Percentiles rank a stretch among this genome's conserved stretches.
Conservation (phyloP, 2,888 invertebrate species). For the Sussaba pulchella region DNA sequence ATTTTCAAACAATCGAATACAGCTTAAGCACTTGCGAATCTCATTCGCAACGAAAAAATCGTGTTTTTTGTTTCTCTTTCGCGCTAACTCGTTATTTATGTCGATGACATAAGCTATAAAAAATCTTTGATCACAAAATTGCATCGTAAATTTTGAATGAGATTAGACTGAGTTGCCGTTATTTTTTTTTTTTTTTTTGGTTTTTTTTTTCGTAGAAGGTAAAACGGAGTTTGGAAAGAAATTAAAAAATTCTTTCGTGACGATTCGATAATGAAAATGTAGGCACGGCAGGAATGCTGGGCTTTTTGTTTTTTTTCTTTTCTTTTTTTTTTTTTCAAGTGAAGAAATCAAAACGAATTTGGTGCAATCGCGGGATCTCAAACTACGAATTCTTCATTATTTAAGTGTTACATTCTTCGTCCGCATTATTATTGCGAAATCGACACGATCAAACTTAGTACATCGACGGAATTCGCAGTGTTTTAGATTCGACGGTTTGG, state of each 20-base stretch:
- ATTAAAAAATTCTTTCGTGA: background rate
- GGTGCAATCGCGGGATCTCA: background rate
- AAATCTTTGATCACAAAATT: conserved; percentile 19
- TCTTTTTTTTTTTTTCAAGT: conserved; percentile 19
- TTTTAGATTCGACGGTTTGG: conserved; percentile 25
- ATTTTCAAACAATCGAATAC: conserved; percentile 28
- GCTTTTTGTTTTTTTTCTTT: conserved; percentile 21
- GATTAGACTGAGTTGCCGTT: conserved; percentile 13
- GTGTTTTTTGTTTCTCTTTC: no score
- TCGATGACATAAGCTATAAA: conserved; percentile 18
- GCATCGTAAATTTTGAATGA: conserved; percentile 21
- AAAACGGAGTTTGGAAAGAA: background rate
- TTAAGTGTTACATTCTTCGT: conserved; percentile 20
- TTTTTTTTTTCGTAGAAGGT: background rate
- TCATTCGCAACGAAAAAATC: conserved; percentile 29
- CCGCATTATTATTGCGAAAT: conserved; percentile 10
- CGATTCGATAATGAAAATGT: conserved; percentile 21
- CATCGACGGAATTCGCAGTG: conserved; percentile 38
- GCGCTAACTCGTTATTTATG: no score
- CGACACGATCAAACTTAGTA: conserved; percentile 33
- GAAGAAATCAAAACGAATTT: conserved; percentile 7
- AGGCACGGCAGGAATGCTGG: conserved; percentile 51
- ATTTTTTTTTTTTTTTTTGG: no score
- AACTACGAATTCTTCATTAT: conserved; percentile 1
- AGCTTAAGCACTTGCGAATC: conserved; percentile 22